A percentile compares a stretch with the other conserved stretches of the same genome.
phyloP scores from a whole-genome alignment of 2,888 invertebrate genomes.

The Malacosoma neustria region DNA sequence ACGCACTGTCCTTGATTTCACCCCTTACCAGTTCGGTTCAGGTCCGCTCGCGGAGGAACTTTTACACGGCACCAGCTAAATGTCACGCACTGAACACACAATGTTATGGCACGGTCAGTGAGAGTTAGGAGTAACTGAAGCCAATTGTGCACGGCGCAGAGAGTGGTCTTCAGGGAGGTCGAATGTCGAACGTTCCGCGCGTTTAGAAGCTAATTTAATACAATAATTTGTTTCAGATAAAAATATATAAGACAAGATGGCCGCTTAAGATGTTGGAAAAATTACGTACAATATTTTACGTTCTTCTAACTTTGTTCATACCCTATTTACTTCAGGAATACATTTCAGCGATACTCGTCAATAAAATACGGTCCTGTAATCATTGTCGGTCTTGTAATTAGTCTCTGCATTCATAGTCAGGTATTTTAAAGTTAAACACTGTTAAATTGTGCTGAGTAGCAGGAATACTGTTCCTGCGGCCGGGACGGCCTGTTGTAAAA shows the following conservation, averaged over 20 bases:
- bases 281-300: conserved; percentile 52
- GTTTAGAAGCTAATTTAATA: not conserved
- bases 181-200: not conserved
- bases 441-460: too few relatives aligned
- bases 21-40: too few relatives aligned
- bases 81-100: too few relatives aligned
- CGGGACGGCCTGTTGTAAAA: not conserved
- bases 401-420: not conserved
- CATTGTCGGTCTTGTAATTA: conserved; percentile 32
- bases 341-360: conserved; percentile 52
- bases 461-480: too few relatives aligned
- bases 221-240: not conserved
- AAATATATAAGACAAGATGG: not conserved
- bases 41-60: too few relatives aligned
- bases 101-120: too few relatives aligned
- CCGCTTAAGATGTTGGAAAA: conserved; percentile 42
- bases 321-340: conserved; percentile 62
- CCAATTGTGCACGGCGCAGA: too few relatives aligned
- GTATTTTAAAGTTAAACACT: not conserved
- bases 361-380: conserved; percentile 40
- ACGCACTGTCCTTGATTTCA: too few relatives aligned
- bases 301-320: conserved; percentile 48
- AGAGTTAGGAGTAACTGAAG: too few relatives aligned
- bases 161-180: too few relatives aligned
- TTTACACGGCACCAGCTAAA: too few relatives aligned